Percentiles rank a stretch among this genome's conserved stretches.
Conservation (phyloP, 1,140 invertebrate species). For the Trissolcus basalis region DNA sequence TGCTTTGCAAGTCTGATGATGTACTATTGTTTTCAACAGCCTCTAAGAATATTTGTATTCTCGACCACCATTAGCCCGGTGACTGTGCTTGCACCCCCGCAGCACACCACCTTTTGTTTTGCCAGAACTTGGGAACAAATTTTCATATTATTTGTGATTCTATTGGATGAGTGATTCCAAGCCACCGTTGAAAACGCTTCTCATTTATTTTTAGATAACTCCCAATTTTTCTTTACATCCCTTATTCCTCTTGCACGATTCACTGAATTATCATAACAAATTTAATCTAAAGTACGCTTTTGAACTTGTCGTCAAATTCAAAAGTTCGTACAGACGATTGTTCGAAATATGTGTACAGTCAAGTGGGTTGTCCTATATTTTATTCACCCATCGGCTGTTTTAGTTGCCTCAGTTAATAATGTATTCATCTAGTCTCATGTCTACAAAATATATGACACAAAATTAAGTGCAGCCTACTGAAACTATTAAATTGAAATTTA, state of each 20-base stretch:
- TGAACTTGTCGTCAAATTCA: constrained; percentile 35
- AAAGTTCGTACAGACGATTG: not conserved
- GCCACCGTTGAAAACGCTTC: constrained; percentile 70
- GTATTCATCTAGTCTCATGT: no score
- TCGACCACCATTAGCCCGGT: constrained; percentile 53
- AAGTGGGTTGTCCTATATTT: constrained; percentile 13
- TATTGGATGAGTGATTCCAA: constrained; percentile 74
- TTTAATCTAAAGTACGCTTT: constrained; percentile 33
- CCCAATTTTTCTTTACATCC: constrained; percentile 49
- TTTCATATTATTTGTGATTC: constrained; percentile 76
- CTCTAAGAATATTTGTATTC: constrained; percentile 69
- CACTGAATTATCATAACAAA: constrained; percentile 43
- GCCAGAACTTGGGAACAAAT: constrained; percentile 76
- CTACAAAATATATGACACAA: no score
- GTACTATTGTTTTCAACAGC: constrained; percentile 70
- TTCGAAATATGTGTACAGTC: constrained; percentile 16
- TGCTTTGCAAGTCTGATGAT: constrained; percentile 73
- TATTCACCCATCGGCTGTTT: no score
- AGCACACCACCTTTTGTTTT: constrained; percentile 69
- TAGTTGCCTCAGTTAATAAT: no score
- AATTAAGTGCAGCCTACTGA: not conserved
- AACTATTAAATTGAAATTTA: not conserved
- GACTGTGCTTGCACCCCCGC: constrained; percentile 57
- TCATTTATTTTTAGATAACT: constrained; percentile 56
- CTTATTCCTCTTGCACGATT: constrained; percentile 40